phyloP scores from a whole-genome alignment of 2,113 vertebrate genomes.

The Sceloporus tristichus region DNA sequence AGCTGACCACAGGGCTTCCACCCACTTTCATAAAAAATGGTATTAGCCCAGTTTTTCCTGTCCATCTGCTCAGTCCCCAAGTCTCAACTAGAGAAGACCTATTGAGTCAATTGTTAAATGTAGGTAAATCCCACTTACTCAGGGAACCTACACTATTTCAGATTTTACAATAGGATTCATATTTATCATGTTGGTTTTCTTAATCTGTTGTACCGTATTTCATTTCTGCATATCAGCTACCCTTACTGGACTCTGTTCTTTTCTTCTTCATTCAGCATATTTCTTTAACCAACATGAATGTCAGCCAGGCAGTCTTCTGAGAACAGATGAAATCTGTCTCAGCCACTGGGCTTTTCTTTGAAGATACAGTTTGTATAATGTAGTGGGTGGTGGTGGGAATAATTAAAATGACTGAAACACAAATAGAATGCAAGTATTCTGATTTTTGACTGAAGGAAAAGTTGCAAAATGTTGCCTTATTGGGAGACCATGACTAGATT shows the following conservation, averaged over 20 bases:
- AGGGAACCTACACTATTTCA: too few species aligned
- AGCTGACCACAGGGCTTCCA: too few species aligned
- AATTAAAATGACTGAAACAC: not conserved
- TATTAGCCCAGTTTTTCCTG: too few species aligned
- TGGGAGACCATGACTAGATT: not conserved
- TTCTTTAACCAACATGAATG: not conserved
- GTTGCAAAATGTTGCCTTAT: slow-evolving; percentile 9
- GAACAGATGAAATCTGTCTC: slow-evolving; percentile 12
- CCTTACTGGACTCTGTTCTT: not conserved
- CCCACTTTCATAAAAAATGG: too few species aligned
- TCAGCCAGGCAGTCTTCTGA: not conserved
- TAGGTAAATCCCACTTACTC: too few species aligned
- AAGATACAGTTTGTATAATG: not conserved
- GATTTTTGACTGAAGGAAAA: not conserved
- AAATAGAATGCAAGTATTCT: slow-evolving; percentile 2
- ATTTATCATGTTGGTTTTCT: too few species aligned
- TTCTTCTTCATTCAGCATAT: not conserved
- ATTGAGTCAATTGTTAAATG: too few species aligned
- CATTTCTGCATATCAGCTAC: not conserved
- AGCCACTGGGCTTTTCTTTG: not conserved
- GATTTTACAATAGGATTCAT: too few species aligned
- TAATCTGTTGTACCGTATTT: not conserved
- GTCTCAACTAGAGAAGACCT: too few species aligned
- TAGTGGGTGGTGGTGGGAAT: not conserved
- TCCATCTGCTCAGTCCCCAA: too few species aligned